Percentiles rank a stretch among this genome's conserved stretches.
Evolutionary conservation across 37 sponge, comb jelly and placozoan species (phyloP).

Genomic region (Ianthella basta): DNA sequence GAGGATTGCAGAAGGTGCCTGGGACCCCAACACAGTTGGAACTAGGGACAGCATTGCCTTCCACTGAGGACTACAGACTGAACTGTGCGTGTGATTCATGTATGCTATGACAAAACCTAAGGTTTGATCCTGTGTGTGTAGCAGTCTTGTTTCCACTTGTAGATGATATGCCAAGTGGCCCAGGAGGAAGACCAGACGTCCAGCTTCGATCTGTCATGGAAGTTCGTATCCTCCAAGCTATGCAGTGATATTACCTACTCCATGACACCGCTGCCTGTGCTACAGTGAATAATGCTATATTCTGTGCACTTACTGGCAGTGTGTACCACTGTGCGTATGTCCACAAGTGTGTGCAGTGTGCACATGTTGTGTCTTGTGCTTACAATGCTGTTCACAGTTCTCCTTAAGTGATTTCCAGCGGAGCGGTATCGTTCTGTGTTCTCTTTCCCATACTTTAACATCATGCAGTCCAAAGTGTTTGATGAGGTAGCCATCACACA

Average conservation of each 20-base stretch:
- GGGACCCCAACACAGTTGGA: conserved; percentile 50
- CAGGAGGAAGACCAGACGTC: conserved; percentile 41
- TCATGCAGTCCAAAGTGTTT: conserved; percentile 94
- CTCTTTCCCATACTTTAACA: conserved; percentile 88
- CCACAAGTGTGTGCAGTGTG: too few species aligned
- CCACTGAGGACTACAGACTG: conserved; percentile 46
- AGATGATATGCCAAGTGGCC: conserved; percentile 46
- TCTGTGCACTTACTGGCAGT: too few species aligned
- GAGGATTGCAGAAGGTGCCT: conserved; percentile 49
- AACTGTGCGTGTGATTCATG: conserved; percentile 59
- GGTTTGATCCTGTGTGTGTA: neutral
- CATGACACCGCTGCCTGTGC: neutral
- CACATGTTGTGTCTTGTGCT: too few species aligned
- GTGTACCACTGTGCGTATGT: too few species aligned
- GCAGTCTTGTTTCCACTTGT: neutral
- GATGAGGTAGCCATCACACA: conserved; percentile 64
- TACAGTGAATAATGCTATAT: neutral
- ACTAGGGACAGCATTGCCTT: conserved; percentile 2
- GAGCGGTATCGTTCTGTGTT: conserved; percentile 78
- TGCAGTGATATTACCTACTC: too few species aligned
- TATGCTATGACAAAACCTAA: too few species aligned
- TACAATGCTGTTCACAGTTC: neutral
- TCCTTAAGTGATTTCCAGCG: conserved; percentile 48
- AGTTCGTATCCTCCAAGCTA: conserved; percentile 65
- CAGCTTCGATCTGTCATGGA: conserved; percentile 65